Conservation (phyloP, 2,113 vertebrate species). For the Antidorcas marsupialis region DNA sequence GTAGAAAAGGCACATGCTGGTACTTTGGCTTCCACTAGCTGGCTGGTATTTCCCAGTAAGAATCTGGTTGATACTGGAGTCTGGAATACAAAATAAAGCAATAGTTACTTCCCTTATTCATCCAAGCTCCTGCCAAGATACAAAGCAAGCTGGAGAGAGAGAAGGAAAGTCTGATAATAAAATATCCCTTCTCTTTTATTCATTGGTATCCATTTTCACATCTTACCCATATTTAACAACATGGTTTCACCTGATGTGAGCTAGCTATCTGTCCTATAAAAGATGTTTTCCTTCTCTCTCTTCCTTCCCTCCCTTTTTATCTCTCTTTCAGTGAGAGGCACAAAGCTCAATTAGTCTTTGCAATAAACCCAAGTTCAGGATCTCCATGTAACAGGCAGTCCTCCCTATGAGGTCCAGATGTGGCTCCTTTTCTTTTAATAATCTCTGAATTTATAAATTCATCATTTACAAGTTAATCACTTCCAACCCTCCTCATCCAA, state of each 20-base stretch:
- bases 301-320: no score
- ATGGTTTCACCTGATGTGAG: not conserved
- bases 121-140: not conserved
- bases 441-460: not conserved
- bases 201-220: not conserved
- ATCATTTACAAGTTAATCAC: not conserved
- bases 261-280: not conserved
- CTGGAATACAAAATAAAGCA: not conserved
- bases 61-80: not conserved
- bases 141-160: not conserved
- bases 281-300: accelerated
- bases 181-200: not conserved
- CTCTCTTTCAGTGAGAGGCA: not conserved
- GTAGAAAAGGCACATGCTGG: accelerated
- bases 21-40: not conserved
- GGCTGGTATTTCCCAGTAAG: not conserved
- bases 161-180: not conserved
- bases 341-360: not conserved
- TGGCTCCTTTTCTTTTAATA: not conserved
- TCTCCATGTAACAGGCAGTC: not conserved
- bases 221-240: not conserved
- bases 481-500: not conserved
- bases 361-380: not conserved
- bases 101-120: accelerated
- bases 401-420: not conserved